Base-by-base conservation (phyloP, 1,140 invertebrate genomes). In the Leptoteleia sp. region DNA sequence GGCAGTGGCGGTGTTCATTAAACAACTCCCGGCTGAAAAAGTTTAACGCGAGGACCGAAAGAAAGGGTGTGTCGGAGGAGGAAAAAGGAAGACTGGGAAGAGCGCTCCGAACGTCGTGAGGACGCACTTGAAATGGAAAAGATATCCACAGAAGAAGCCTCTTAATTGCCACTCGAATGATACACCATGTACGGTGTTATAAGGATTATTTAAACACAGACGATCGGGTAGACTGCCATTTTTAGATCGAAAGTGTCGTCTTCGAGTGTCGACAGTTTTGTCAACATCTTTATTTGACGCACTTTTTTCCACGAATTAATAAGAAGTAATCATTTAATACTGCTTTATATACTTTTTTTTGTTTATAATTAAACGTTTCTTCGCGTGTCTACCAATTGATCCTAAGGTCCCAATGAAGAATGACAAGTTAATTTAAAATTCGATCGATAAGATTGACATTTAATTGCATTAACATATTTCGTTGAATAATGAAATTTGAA, bases 11-110 rank as follows among this genome's bases (percentile, higher is more conserved):
- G 65, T 68, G 77, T 71, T 79, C 77, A 47, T 75, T 79, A 79
- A 79, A 79, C 70, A 79, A 79, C 64, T 79, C 50, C 59, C 54
- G 43, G 38, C 75, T 71, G 19, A 71, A 79, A 73, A 68, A 79
- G 64, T 71, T 61, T 47, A 73, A 33, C 54, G 29, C 27, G 59
- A 70, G 59, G 27, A 38, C 59, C 13, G 59, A 65, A 65, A n/a
- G 64, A 64, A 70, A 75, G 57, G 68, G 64, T 72, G 55, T 38
- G 67, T 67, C 52, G 61, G n/a, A n/a, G n/a, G n/a, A n/a, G n/a
- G n/a, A n/a, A n/a, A n/a, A 43, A 43, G 68, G 68, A 55, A 42
- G 67, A 43, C 16, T 16, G 38, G 43, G 35, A 59, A 52, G 68
- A 68, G 27, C 43, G 43, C 47, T 80, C 16, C n/a, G 38, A 68